phyloP scores from a whole-genome alignment of 2,888 invertebrate genomes.

The Macaria notata region DNA sequence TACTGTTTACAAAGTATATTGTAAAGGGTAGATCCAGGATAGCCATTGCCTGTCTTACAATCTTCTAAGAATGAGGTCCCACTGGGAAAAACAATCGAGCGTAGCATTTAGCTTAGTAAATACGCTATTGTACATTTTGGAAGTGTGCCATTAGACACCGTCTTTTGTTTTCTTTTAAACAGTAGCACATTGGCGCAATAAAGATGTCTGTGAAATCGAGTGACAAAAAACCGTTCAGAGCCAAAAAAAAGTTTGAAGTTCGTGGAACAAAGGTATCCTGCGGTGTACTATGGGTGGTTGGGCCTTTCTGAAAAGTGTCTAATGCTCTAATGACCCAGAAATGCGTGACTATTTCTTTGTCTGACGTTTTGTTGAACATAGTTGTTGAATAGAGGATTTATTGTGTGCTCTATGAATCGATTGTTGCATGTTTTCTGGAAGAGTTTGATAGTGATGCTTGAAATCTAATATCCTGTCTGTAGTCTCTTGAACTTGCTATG shows the following conservation, averaged over 20 bases:
- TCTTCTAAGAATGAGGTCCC: slow-evolving; percentile 42
- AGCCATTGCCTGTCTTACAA: slow-evolving; percentile 27
- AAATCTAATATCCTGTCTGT: neutral
- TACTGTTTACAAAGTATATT: slow-evolving; percentile 15
- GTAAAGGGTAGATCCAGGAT: slow-evolving; percentile 24
- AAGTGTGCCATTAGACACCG: slow-evolving; percentile 43
- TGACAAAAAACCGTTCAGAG: neutral
- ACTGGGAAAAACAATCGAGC: slow-evolving; percentile 55
- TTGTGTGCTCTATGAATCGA: slow-evolving; percentile 31
- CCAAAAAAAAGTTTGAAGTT: neutral
- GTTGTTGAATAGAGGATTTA: slow-evolving; percentile 30
- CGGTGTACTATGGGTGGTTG: slow-evolving; percentile 22
- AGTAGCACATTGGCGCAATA: slow-evolving; percentile 54
- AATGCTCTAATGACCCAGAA: slow-evolving; percentile 49
- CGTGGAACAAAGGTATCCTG: slow-evolving; percentile 12
- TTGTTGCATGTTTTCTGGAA: neutral
- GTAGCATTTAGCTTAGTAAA: slow-evolving; percentile 42
- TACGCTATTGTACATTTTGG: slow-evolving; percentile 46
- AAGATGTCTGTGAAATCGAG: slow-evolving; percentile 12
- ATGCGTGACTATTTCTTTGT: slow-evolving; percentile 45
- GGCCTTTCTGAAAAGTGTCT: slow-evolving; percentile 10
- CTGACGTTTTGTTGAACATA: slow-evolving; percentile 37
- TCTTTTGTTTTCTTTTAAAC: slow-evolving; percentile 37
- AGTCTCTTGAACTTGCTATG: no score
- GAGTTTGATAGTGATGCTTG: neutral